A percentile compares a stretch with the other conserved stretches of the same genome.
Conservation (phyloP, 2,797 vertebrate species). For the Eulemur rubriventer region DNA sequence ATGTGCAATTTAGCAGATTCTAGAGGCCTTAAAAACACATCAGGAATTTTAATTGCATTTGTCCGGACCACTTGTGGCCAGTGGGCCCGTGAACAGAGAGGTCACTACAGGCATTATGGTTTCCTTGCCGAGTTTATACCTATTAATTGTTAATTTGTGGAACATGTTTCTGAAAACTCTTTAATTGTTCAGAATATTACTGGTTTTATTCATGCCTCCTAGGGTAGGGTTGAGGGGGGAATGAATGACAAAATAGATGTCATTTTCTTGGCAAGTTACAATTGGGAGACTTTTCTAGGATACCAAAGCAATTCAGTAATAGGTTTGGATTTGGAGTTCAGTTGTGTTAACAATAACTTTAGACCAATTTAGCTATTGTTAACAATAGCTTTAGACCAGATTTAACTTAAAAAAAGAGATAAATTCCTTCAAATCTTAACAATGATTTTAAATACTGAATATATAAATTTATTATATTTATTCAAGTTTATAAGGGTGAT, state of each 20-base stretch:
- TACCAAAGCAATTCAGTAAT: not conserved
- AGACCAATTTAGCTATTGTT: too few relatives aligned
- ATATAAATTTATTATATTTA: not conserved
- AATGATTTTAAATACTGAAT: not conserved
- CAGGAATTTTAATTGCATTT: constrained; percentile 33
- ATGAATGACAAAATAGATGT: not conserved
- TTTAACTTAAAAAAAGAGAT: not conserved
- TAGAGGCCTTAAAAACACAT: constrained; percentile 6
- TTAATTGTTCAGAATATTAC: not conserved
- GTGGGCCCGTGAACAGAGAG: not conserved
- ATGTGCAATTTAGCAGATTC: constrained; percentile 22
- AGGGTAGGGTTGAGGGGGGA: not conserved
- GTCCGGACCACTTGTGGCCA: not conserved
- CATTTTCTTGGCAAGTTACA: not conserved
- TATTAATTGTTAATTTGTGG: not conserved
- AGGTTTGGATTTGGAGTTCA: not conserved
- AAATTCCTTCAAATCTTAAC: not conserved
- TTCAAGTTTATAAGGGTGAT: not conserved
- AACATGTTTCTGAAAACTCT: not conserved
- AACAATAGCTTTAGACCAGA: not conserved
- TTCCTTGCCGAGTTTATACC: constrained; percentile 19
- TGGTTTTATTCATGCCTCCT: not conserved
- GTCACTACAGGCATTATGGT: not conserved
- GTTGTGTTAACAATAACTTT: not conserved
- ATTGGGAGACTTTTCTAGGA: not conserved